Conservation (phyloP, 2,888 invertebrate species). For the Cacoxenus indagator region DNA sequence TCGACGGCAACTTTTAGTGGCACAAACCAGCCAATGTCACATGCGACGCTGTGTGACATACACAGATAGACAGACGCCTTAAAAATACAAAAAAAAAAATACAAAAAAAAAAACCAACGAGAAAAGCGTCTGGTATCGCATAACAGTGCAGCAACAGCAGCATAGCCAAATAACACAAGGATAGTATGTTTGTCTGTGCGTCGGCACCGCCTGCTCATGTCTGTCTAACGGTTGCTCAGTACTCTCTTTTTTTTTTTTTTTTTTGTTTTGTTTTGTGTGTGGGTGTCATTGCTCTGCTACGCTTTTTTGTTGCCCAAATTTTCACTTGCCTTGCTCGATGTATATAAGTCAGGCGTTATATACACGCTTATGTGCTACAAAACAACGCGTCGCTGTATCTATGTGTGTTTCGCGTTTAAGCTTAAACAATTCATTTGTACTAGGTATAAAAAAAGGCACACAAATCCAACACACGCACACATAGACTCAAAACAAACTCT, state of each 20-base stretch:
- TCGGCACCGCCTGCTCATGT: background rate
- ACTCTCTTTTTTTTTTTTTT: no score
- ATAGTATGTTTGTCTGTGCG: background rate
- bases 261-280: no score
- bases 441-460: slow-evolving; percentile 21
- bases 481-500: slow-evolving; percentile 28
- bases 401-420: slow-evolving; percentile 34
- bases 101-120: background rate
- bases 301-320: slow-evolving; percentile 46
- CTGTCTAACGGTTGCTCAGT: slow-evolving; percentile 46
- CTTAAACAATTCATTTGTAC: slow-evolving; percentile 40
- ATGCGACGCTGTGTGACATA: background rate
- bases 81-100: slow-evolving; percentile 1
- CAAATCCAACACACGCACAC: background rate
- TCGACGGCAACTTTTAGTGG: background rate
- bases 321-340: slow-evolving; percentile 42
- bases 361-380: slow-evolving; percentile 18
- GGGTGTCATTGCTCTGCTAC: slow-evolving; percentile 33
- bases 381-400: background rate
- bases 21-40: background rate
- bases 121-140: slow-evolving; percentile 8
- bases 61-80: background rate
- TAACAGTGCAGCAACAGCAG: background rate
- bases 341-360: slow-evolving; percentile 33
- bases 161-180: slow-evolving; percentile 15